phyloP scores from a whole-genome alignment of 2,113 vertebrate genomes.

The Pardalotus punctatus region DNA sequence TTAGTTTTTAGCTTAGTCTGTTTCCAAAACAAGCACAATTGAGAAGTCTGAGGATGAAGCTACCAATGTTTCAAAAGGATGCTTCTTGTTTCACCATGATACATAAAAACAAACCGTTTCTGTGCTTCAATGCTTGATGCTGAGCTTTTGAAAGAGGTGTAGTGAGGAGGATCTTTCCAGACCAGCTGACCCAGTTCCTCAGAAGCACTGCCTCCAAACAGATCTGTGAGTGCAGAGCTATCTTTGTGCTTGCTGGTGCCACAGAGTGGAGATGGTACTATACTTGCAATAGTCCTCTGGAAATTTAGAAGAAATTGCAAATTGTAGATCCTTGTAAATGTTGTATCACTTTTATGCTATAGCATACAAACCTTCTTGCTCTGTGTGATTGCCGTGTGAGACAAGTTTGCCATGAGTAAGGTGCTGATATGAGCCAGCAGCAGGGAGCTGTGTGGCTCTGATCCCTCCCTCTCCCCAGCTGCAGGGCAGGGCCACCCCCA shows the following conservation, averaged over 20 bases:
- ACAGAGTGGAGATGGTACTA: neutral
- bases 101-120: fast-evolving
- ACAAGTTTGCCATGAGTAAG: neutral
- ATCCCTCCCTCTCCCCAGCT: neutral
- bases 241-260: neutral
- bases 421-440: neutral
- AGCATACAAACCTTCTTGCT: neutral
- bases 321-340: neutral
- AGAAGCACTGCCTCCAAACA: neutral
- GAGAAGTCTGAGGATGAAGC: neutral
- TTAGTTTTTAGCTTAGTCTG: neutral
- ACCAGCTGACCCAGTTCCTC: fast-evolving
- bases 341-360: neutral
- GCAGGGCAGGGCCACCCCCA: neutral
- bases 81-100: neutral
- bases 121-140: neutral
- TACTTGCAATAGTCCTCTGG: neutral
- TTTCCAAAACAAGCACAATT: neutral
- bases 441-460: neutral
- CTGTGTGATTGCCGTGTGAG: neutral
- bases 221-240: neutral
- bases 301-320: neutral
- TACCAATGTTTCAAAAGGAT: neutral
- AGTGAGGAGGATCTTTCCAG: neutral
- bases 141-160: neutral